These are phyloP conservation scores for Silurus meridionalis DNA, from an alignment of 2,113 vertebrate genomes.

Conservation along the genomic window DNA sequence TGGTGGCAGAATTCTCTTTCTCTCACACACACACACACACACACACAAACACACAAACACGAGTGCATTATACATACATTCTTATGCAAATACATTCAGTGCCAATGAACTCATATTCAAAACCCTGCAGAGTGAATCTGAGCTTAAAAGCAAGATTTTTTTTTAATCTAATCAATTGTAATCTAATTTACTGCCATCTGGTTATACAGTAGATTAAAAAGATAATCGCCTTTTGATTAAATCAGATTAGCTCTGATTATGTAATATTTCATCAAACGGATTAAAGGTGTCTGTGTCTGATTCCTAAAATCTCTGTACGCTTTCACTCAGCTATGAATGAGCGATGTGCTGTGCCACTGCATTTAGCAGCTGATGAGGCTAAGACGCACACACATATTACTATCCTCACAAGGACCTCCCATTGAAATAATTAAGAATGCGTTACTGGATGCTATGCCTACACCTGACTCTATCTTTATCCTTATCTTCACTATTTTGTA, in stretches of 20 bases:
- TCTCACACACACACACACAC: not conserved
- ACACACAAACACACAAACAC: slow-evolving; percentile 5
- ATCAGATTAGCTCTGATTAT: slow-evolving; percentile 48
- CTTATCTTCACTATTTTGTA: not conserved
- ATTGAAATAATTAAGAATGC: not conserved
- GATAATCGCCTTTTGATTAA: slow-evolving; percentile 47
- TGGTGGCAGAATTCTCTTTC: not conserved
- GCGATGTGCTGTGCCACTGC: slow-evolving; percentile 25
- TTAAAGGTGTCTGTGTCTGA: slow-evolving; percentile 32
- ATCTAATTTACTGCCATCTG: slow-evolving; percentile 48
- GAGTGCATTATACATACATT: not conserved
- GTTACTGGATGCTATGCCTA: not conserved
- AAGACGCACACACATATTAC: not conserved
- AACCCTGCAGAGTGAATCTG: slow-evolving; percentile 18
- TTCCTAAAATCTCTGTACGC: slow-evolving; percentile 30
- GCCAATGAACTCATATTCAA: slow-evolving; percentile 24
- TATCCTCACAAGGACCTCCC: not conserved
- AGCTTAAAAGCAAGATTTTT: slow-evolving; percentile 40
- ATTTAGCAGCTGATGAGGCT: slow-evolving; percentile 28
- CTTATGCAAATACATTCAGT: slow-evolving; percentile 36
- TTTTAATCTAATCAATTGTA: slow-evolving; percentile 41
- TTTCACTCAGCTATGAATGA: slow-evolving; percentile 31
- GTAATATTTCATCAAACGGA: slow-evolving; percentile 46
- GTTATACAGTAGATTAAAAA: slow-evolving; percentile 48
- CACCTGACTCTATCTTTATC: not conserved